Percentiles rank a stretch among this genome's conserved stretches.
These are phyloP conservation scores for Caenorhabditis sulstoni DNA, from an alignment of 2,888 invertebrate genomes.

Conservation along the genomic window DNA sequence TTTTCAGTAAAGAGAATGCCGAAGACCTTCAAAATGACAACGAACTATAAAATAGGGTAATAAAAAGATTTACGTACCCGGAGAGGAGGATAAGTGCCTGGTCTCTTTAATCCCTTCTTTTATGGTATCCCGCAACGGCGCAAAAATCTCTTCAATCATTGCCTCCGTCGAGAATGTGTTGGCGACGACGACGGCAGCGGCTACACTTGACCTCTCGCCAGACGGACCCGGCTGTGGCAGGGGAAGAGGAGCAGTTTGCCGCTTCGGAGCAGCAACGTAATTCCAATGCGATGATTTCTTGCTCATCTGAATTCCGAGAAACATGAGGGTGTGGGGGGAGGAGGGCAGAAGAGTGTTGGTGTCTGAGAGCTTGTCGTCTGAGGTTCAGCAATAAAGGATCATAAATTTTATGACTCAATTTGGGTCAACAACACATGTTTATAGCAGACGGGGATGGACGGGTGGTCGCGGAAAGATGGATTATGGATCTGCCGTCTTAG, in stretches of 20 bases:
- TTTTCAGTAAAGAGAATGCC: background rate
- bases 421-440: constrained; percentile 61
- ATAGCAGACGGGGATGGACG: constrained; percentile 33
- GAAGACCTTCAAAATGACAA: constrained; percentile 3
- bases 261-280: constrained; percentile 43
- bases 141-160: constrained; percentile 62
- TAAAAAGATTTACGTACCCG: constrained; percentile 33
- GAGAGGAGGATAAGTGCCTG: constrained; percentile 55
- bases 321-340: constrained; percentile 29
- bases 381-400: constrained; percentile 44
- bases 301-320: constrained; percentile 56
- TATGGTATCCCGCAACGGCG: constrained; percentile 53
- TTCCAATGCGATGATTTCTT: constrained; percentile 51
- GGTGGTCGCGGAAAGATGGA: constrained; percentile 15
- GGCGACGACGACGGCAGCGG: background rate
- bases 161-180: constrained; percentile 46
- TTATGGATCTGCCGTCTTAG: constrained; percentile 4
- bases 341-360: constrained; percentile 15
- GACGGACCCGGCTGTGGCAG: constrained; percentile 32
- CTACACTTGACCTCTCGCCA: constrained; percentile 42
- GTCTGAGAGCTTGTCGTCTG: constrained; percentile 43
- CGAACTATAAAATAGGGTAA: background rate
- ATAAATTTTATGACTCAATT: constrained; percentile 60
- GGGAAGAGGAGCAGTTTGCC: constrained; percentile 23
- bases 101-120: constrained; percentile 46